Evolutionary conservation across 2,888 invertebrate species (phyloP).

Genomic region (Polydrusus pterygomalis): DNA sequence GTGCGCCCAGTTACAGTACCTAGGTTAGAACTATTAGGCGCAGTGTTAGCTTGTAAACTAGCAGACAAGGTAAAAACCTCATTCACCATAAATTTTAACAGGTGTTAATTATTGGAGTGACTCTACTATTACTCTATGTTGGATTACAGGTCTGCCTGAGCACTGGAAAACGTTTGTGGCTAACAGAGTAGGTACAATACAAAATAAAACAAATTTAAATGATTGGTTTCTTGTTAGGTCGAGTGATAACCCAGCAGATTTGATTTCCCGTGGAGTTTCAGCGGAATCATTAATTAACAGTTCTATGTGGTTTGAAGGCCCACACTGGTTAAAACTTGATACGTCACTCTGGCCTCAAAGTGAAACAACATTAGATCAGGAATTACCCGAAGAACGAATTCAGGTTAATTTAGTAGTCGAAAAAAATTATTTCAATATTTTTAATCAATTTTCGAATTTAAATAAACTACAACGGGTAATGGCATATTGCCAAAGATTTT

Average conservation of each 20-base stretch:
- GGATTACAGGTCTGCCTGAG: neutral
- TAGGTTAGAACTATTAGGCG: conserved; percentile 40
- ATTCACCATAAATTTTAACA: conserved; percentile 4
- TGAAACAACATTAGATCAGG: too few relatives aligned
- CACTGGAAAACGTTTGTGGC: conserved; percentile 28
- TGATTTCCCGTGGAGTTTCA: too few relatives aligned
- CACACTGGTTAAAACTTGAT: conserved; percentile 18
- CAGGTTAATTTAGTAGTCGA: neutral
- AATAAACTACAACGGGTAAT: conserved; percentile 29
- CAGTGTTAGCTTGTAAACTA: conserved; percentile 19
- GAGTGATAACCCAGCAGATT: conserved; percentile 25
- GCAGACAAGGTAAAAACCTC: conserved; percentile 16
- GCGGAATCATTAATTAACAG: too few relatives aligned
- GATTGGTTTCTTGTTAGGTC: conserved; percentile 25
- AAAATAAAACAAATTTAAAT: neutral
- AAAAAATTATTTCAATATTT: conserved; percentile 22
- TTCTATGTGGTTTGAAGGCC: too few relatives aligned
- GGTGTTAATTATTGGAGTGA: conserved; percentile 5
- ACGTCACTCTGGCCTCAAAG: conserved; percentile 7
- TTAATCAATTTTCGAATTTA: conserved; percentile 38
- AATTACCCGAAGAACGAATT: too few relatives aligned
- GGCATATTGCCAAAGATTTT: too few relatives aligned
- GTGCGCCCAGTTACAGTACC: conserved; percentile 14
- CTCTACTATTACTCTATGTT: neutral
- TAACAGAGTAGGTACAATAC: conserved; percentile 27